Conservation (phyloP, 2,888 invertebrate species). For the Caradrina kadenii region DNA sequence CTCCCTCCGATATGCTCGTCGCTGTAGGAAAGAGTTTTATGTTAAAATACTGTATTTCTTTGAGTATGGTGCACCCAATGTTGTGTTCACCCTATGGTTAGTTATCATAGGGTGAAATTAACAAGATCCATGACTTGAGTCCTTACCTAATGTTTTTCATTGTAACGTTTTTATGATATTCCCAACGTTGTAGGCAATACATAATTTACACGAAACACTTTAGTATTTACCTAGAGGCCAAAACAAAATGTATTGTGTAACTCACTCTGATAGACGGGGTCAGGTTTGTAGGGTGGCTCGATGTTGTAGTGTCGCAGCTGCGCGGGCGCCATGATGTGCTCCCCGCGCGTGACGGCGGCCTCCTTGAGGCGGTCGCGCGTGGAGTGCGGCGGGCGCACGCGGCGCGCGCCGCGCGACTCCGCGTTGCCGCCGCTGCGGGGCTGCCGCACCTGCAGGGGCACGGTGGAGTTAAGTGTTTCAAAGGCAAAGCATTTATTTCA, state of each 20-base stretch:
- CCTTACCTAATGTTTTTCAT: too few relatives aligned
- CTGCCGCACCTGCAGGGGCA: conserved; percentile 82
- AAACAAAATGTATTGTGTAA: conserved; percentile 8
- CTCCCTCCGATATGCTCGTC: conserved; percentile 84
- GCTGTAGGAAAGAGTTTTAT: conserved; percentile 66
- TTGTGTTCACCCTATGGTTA: too few relatives aligned
- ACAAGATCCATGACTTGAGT: too few relatives aligned
- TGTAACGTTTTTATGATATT: too few relatives aligned
- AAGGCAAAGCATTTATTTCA: too few relatives aligned
- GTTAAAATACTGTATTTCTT: background rate
- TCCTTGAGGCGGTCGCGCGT: conserved; percentile 96
- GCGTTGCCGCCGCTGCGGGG: conserved; percentile 87
- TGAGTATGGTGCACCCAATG: background rate
- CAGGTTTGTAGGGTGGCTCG: conserved; percentile 71
- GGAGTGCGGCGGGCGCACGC: conserved; percentile 96
- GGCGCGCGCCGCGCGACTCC: conserved; percentile 85
- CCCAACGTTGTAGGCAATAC: too few relatives aligned
- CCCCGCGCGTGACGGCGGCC: conserved; percentile 96
- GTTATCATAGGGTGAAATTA: too few relatives aligned
- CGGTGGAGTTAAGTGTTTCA: too few relatives aligned
- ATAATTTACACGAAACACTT: too few relatives aligned
- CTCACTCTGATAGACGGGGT: conserved; percentile 81
- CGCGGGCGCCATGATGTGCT: conserved; percentile 91
- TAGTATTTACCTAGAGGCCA: too few relatives aligned
- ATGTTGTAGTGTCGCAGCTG: conserved; percentile 83